phyloP scores from a whole-genome alignment of 2,888 invertebrate species.

The Caenorhabditis virilis region DNA sequence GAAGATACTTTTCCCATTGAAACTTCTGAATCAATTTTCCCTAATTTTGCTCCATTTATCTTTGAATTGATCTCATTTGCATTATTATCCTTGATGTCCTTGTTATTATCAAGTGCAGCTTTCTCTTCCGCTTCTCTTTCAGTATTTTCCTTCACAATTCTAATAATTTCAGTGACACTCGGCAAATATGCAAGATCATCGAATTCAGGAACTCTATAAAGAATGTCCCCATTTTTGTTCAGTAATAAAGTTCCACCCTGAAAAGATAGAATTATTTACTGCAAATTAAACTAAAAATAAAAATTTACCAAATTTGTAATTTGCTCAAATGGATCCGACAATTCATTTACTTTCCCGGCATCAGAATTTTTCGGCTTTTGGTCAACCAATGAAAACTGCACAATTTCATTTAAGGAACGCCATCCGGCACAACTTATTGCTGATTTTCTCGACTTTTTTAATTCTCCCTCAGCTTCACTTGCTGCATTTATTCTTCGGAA shows the following conservation, averaged over 20 bases:
- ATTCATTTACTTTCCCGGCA: too few relatives aligned
- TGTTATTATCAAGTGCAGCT: too few relatives aligned
- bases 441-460: conserved; percentile 37
- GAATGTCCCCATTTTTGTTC: conserved; percentile 39
- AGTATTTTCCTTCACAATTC: conserved; percentile 18
- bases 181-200: conserved; percentile 38
- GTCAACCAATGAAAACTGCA: conserved; percentile 35
- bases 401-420: conserved; percentile 24
- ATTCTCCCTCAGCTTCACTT: conserved; percentile 43
- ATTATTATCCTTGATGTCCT: conserved; percentile 14
- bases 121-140: conserved; percentile 4
- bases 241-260: conserved; percentile 45
- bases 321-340: conserved; percentile 23
- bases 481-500: conserved; percentile 52
- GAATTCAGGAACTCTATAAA: conserved; percentile 47
- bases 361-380: conserved; percentile 2
- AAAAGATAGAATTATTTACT: background rate
- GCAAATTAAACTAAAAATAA: background rate
- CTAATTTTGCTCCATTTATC: conserved; percentile 23
- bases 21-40: conserved; percentile 46
- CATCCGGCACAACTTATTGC: conserved; percentile 39
- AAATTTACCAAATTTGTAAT: conserved; percentile 27
- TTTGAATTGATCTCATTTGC: conserved; percentile 1
- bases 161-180: conserved; percentile 40
- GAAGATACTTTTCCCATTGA: conserved; percentile 29